These are phyloP conservation scores for Tolypeutes matacus DNA, from an alignment of 2,797 vertebrate species.

Conservation along the genomic window DNA sequence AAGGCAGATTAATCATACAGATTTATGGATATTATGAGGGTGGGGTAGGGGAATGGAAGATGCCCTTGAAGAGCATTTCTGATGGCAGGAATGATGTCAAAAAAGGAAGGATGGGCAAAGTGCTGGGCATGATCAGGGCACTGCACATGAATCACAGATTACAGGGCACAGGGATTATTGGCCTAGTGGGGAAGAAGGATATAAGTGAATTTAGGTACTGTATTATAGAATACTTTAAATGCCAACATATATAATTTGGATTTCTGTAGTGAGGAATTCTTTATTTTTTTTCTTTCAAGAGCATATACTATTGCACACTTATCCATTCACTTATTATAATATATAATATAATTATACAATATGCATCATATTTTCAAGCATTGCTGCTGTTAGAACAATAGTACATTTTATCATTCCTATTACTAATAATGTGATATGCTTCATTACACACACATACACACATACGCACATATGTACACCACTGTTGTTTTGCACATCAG, in stretches of 20 bases:
- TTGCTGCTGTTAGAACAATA: background rate
- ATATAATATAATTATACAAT: background rate
- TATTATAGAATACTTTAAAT: background rate
- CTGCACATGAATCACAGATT: background rate
- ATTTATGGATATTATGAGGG: background rate
- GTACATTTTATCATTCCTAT: background rate
- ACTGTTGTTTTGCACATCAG: background rate
- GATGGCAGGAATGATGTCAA: background rate
- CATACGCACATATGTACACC: background rate
- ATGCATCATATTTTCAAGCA: background rate
- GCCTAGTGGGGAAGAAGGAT: background rate
- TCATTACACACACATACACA: background rate
- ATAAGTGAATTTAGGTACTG: background rate
- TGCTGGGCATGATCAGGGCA: background rate
- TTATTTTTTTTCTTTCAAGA: background rate
- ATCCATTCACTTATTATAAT: background rate
- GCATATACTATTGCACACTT: background rate
- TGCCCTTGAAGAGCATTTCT: background rate
- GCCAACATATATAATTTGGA: background rate
- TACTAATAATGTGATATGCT: background rate
- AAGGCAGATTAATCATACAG: background rate
- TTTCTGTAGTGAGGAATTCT: background rate
- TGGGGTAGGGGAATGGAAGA: background rate
- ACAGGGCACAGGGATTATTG: background rate
- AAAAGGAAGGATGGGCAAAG: background rate